phyloP scores from a whole-genome alignment of 1,140 invertebrate species.

The Eupeodes corollae region DNA sequence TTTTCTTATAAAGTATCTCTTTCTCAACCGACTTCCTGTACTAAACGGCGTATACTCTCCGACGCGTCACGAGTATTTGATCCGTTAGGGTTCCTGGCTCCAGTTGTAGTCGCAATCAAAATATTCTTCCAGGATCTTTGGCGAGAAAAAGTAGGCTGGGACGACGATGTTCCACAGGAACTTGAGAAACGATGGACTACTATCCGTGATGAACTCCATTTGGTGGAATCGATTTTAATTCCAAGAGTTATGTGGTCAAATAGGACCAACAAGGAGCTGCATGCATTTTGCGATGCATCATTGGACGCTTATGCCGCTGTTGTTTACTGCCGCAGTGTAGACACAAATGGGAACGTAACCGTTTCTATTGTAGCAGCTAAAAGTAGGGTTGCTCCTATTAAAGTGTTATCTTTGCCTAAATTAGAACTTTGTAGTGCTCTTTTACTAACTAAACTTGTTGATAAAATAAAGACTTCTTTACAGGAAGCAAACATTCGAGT shows the following conservation, averaged over 20 bases:
- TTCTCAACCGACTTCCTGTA: no score
- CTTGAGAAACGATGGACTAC: no score
- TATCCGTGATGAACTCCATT: no score
- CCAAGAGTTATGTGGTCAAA: no score
- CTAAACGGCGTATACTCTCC: conserved; percentile 11
- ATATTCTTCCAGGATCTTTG: conserved; percentile 32
- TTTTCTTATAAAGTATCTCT: no score
- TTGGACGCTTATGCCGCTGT: conserved; percentile 23
- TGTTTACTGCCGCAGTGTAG: conserved; percentile 22
- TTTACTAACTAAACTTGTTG: conserved; percentile 5
- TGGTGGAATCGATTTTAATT: no score
- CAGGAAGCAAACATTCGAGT: neutral
- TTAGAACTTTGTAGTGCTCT: conserved; percentile 12
- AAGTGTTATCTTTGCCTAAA: conserved; percentile 6
- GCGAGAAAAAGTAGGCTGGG: conserved; percentile 24
- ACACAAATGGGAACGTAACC: no score
- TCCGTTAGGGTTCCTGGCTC: conserved; percentile 24
- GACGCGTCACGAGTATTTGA: conserved; percentile 22
- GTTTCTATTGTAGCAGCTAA: conserved; percentile 10
- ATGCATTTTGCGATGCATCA: conserved; percentile 31
- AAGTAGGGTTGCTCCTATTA: conserved; percentile 7
- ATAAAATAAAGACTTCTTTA: neutral
- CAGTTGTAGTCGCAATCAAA: conserved; percentile 19
- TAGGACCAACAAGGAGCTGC: no score
- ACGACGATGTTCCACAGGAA: no score